Base-by-base conservation (phyloP, 2,113 vertebrate genomes). In the Myocastor coypus region DNA sequence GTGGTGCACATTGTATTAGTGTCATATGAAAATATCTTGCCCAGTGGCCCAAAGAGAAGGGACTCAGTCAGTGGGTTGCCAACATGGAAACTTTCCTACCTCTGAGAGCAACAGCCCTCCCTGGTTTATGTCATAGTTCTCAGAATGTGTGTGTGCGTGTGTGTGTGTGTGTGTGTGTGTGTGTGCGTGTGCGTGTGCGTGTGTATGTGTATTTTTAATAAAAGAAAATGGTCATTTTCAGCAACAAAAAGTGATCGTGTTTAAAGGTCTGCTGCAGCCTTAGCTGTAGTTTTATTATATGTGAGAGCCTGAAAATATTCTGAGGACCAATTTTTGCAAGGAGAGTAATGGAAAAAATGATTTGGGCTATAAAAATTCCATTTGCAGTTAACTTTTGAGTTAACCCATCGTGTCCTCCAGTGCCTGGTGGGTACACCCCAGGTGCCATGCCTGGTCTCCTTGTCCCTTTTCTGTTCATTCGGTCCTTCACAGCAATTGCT, bases 151-250 rank as follows among this genome's bases (percentile, higher is more conserved):
- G n/a, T n/a, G n/a, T n/a, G n/a, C n/a, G n/a, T n/a, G n/a, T n/a
- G n/a, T n/a, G n/a, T n/a, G n/a, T n/a, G n/a, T n/a, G n/a, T n/a
- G n/a, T n/a, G n/a, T n/a, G n/a, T n/a, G n/a, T n/a, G n/a, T n/a
- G n/a, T n/a, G n/a, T n/a, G n/a, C n/a, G n/a, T n/a, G n/a, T n/a
- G n/a, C n/a, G n/a, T n/a, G n/a, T n/a, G n/a, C n/a, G n/a, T n/a
- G n/a, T n/a, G n/a, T n/a, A n/a, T n/a, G n/a, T 34, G 34, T 63
- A 78, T 94, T 92, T 92, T 95, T 55, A 94, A 83, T 96, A 78
- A 75, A 93, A 89, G 89, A 93, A 92, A 88, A 75, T 0, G 69
- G 80, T 61, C 89, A n/a, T 24, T 69, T 91, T 32, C n/a, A 52
- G 30, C 69, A 71, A 50, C 88, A 87, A 92, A 92, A 96, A 96